Evolutionary conservation across 2,888 invertebrate species (phyloP).

Genomic region (Pseudococcus jackbeardsleyi): DNA sequence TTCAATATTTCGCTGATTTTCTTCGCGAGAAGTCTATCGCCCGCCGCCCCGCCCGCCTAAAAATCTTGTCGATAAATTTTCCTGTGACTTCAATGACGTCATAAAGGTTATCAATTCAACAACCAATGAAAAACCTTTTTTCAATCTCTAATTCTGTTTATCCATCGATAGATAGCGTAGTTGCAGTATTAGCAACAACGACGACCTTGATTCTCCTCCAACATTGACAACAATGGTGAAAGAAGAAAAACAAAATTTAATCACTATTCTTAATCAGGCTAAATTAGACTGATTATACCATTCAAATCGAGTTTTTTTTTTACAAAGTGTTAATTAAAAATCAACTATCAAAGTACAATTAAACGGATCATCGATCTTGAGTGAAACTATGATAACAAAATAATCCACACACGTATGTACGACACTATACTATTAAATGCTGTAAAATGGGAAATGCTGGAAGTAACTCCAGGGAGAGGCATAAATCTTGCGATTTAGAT

Average conservation of each 20-base stretch:
- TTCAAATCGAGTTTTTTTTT: background rate
- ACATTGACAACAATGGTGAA: slow-evolving; percentile 36
- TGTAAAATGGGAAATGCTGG: slow-evolving; percentile 83
- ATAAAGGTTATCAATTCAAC: background rate
- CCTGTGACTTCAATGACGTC: slow-evolving; percentile 4
- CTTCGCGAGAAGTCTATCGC: too few relatives aligned
- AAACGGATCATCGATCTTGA: background rate
- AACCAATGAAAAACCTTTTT: background rate
- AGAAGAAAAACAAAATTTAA: slow-evolving; percentile 11
- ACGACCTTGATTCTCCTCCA: slow-evolving; percentile 16
- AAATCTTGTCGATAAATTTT: background rate
- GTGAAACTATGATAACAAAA: slow-evolving; percentile 8
- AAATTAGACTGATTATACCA: background rate
- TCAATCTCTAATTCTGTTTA: background rate
- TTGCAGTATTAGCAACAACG: background rate
- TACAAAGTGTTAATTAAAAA: background rate
- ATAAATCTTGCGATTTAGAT: slow-evolving; percentile 77
- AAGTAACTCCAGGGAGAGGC: slow-evolving; percentile 79
- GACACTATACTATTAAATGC: background rate
- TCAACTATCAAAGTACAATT: background rate
- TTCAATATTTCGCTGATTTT: too few relatives aligned
- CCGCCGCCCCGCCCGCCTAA: too few relatives aligned
- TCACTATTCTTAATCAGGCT: background rate
- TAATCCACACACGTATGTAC: slow-evolving; percentile 24
- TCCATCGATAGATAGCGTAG: background rate